Conservation (phyloP, 2,797 vertebrate genomes). For the Enoplosus armatus region DNA sequence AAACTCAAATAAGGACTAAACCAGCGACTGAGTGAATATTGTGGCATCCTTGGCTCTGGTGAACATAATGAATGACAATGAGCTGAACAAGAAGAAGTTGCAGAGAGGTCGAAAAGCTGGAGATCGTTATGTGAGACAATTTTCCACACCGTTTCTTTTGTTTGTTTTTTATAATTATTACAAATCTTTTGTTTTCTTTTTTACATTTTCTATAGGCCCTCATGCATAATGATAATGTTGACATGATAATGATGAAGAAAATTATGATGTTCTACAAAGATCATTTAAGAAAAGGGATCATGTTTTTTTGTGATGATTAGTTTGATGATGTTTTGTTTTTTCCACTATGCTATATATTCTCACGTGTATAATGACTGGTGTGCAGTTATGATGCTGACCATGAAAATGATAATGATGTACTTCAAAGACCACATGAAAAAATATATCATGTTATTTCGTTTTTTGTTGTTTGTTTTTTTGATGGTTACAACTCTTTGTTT, state of each 20-base stretch:
- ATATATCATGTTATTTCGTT: neutral
- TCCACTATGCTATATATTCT: neutral
- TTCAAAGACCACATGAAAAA: neutral
- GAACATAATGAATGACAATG: neutral
- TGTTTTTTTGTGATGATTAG: neutral
- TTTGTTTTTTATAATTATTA: neutral
- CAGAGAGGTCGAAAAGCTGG: neutral
- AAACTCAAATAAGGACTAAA: neutral
- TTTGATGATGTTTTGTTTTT: neutral
- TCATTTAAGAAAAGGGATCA: neutral
- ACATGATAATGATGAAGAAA: neutral
- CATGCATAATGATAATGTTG: neutral
- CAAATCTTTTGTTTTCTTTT: neutral
- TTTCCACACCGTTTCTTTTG: neutral
- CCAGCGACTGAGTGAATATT: neutral
- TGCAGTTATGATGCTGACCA: neutral
- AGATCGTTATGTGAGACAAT: neutral
- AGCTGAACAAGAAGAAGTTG: neutral
- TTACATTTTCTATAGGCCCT: neutral
- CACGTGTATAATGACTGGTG: neutral
- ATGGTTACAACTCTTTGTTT: neutral
- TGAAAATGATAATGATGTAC: neutral
- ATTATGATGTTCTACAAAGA: neutral
- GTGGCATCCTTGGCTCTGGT: neutral
- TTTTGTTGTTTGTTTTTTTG: neutral